Evolutionary conservation across 1,140 invertebrate species (phyloP).

Genomic region (Scaptodrosophila lebanonensis): DNA sequence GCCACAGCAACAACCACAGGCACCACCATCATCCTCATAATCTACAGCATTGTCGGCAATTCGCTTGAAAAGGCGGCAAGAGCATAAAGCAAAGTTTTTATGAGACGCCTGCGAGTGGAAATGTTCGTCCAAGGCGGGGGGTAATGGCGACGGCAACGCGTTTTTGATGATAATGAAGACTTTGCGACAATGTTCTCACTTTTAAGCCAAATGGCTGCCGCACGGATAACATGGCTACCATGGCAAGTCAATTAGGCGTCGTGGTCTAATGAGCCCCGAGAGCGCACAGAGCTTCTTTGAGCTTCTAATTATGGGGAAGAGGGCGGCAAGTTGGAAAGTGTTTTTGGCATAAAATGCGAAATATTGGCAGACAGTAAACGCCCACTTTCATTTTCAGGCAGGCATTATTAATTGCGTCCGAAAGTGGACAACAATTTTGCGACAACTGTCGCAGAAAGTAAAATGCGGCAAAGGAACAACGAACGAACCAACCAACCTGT

Average conservation of each 20-base stretch:
- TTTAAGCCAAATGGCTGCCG: constrained; percentile 2
- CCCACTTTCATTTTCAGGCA: constrained; percentile 69
- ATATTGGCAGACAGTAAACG: too few species aligned
- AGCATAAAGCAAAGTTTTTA: constrained; percentile 58
- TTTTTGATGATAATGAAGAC: constrained; percentile 64
- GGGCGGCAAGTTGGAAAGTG: constrained; percentile 23
- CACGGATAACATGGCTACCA: not conserved
- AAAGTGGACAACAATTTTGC: constrained; percentile 70
- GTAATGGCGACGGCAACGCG: constrained; percentile 17
- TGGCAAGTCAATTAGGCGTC: not conserved
- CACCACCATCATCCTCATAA: too few species aligned
- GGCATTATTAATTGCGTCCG: constrained; percentile 73
- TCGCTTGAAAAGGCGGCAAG: constrained; percentile 6
- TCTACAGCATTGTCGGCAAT: not conserved
- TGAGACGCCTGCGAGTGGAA: constrained; percentile 41
- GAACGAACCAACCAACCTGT: constrained; percentile 56
- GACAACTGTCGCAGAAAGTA: constrained; percentile 60
- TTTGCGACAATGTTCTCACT: constrained; percentile 49
- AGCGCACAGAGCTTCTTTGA: too few species aligned
- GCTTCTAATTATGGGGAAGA: constrained; percentile 29
- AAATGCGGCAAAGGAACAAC: constrained; percentile 54
- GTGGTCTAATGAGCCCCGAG: not conserved
- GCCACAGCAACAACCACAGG: too few species aligned
- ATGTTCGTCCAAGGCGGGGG: not conserved
- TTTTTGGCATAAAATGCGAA: too few species aligned